phyloP scores from a whole-genome alignment of 2,888 invertebrate genomes.

The Podotricha telesiphe region DNA sequence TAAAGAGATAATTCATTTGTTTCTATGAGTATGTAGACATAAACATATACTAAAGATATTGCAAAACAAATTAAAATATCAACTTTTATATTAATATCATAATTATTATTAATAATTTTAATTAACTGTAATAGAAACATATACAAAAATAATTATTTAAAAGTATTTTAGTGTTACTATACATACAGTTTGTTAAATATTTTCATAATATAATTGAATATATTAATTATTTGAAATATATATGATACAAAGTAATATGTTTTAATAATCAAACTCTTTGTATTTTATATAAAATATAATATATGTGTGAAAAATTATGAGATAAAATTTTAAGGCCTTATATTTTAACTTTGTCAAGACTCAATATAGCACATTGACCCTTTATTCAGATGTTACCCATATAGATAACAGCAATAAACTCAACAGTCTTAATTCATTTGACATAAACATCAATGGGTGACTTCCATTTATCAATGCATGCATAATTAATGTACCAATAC shows the following conservation, averaged over 20 bases:
- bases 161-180: too few species aligned
- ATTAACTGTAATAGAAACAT: background rate
- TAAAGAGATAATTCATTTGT: background rate
- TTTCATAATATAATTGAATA: too few species aligned
- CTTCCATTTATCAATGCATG: conserved; percentile 66
- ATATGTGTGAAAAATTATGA: conserved; percentile 1
- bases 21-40: background rate
- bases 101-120: too few species aligned
- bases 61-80: too few species aligned
- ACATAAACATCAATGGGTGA: conserved; percentile 58
- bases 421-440: conserved; percentile 49
- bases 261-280: background rate
- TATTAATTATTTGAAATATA: background rate
- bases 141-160: background rate
- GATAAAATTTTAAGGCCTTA: background rate
- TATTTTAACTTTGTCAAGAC: background rate
- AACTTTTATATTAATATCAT: too few species aligned
- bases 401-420: conserved; percentile 26
- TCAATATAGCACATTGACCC: conserved; percentile 23
- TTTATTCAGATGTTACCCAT: conserved; percentile 35
- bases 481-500: conserved; percentile 64
- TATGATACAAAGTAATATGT: too few species aligned
- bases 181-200: too few species aligned
- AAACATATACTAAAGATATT: too few species aligned
- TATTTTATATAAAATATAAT: background rate